Base-by-base conservation (phyloP, 2,888 invertebrate genomes). In the Sphecodes monilicornis region DNA sequence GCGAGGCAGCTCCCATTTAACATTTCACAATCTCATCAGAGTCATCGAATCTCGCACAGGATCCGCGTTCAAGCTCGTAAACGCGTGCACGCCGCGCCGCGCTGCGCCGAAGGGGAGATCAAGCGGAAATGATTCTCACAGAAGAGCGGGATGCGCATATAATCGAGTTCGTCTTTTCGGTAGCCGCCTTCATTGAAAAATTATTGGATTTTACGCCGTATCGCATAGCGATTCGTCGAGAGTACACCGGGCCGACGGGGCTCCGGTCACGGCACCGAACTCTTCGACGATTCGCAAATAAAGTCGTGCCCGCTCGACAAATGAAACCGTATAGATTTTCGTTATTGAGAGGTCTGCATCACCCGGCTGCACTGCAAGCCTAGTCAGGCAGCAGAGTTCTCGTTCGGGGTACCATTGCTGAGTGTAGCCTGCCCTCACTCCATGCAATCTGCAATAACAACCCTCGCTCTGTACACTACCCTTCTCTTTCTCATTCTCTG, bases 251-350 rank as follows among this genome's bases (percentile, higher is more conserved):
- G 68, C 69, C 83, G 60, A 29, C 6, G 29, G 29, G 50, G 50
- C 46, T 16, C 16, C 18, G 29, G 79, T 75, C 72, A 64, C 85
- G 80, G 84, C 78, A 71, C 79, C 88, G 79, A 77, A 77, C 85
- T 88, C 80, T 82, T 88, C 88, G 84, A 88, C 90, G 91, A 91
- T 91, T 91, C 91, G 91, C 91, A 92, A 93, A 93, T 93, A 93
- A 92, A 93, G 93, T 93, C 92, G 91, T 91, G 90, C 90, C 89
- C 80, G 72, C 82, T 84, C 87, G 91, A 93, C 93, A 93, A 93
- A 93, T 93, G 93, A 93, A 92, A 93, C 91, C 91, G 92, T 93
- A 93, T 92, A 93, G 93, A 93, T 93, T 93, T 93, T 93, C 92
- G 92, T 93, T 93, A 93, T 93, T 92, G 93, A 93, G 93, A 91